Base-by-base conservation (phyloP, 2,113 vertebrate genomes). In the Glaucomys volans region DNA sequence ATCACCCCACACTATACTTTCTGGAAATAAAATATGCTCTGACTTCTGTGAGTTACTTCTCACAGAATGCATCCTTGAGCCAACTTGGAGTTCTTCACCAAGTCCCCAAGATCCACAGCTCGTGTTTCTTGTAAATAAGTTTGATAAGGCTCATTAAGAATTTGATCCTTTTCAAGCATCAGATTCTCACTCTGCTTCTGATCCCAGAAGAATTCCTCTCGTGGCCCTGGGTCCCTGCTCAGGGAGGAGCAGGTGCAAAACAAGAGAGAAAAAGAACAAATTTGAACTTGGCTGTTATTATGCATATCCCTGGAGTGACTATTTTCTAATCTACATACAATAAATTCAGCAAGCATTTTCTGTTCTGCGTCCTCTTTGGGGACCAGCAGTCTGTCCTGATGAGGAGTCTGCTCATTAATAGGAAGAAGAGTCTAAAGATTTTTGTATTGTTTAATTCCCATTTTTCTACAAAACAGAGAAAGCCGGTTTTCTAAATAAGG, bases 141-240 rank as follows among this genome's bases (percentile, higher is more conserved):
- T 94, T 93, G 95, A 94, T 93, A 96, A 84, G 91, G 52, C 67
- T 94, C 94, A 77, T 97, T 97, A 96, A 90, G 79, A 96, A 91
- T 81, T 89, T 97, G 91, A 91, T 96, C 89, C 42, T 97, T 80
- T 95, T 83, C 94, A 84, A 94, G 86, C 83, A 90, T 92, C 94
- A 87, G 50, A 94, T 91, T 96, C 91, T 96, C 91, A 87, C 76
- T 94, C 87, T 32, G 86, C 69, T 95, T 96, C 86, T 13, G 40
- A 32, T 89, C 91, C 85, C 89, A 77, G 44, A 95, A 97, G 91
- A 91, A 86, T 93, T 76, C 52, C 20, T 80, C 69, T 24, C 35
- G 16, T 67, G 52, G 74, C 87, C 94, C 18, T 20, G 11, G 89
- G 91, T 93, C 80, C 82, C 94, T 95, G 69, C 64, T 95, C 94